Base-by-base conservation (phyloP, 1,140 invertebrate species). In the Chrysomallon squamiferum region DNA sequence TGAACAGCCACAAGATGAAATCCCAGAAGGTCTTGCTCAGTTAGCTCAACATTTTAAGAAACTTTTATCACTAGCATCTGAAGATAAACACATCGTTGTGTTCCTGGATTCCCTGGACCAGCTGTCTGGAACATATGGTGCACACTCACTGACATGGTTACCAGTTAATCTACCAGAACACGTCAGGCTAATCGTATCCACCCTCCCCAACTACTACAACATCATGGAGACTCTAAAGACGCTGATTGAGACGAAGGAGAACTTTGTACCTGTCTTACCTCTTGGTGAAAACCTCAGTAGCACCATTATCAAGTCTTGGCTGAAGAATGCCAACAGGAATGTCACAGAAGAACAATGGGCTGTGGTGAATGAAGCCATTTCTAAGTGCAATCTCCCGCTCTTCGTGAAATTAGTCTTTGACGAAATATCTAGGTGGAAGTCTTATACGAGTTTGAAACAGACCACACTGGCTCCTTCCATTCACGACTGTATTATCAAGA, bases 401-500 rank as follows among this genome's bases (percentile, higher is more conserved):
- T 99, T 98, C 80, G 95, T 99, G 0, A 99, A 99, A 86, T 86
- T 99, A 22, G 95, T 98, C 0, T 86, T 84, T 71, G 85, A 86
- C 64, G 95, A 98, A 87, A 94, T 98, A 13, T 96, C 94, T 80
- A 88, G 95, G 62, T 99, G 97, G 97, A 90, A 95, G 56, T 98
- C 95, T 65, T 99, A 98, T 81, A 97, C 95, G 0, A 94, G 94
- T 82, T 92, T 94, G 0, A 92, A 94, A 68, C 94, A 96, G 72
- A 97, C 95, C 0, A 91, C 93, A 75, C 86, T 98, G 41, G 95
- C 95, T 0, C 93, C 92, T 30, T 97, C 94, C 6, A 96, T 99
- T 0, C 97, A 97, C 92, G 96, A 98, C 80, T 95, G 93, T 18
- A 99, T 99, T 74, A 97, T 97, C 91, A 94, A 97, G 90, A 87